Evolutionary conservation across 2,113 vertebrate species (phyloP).

Genomic region (Ibidorhyncha struthersii): DNA sequence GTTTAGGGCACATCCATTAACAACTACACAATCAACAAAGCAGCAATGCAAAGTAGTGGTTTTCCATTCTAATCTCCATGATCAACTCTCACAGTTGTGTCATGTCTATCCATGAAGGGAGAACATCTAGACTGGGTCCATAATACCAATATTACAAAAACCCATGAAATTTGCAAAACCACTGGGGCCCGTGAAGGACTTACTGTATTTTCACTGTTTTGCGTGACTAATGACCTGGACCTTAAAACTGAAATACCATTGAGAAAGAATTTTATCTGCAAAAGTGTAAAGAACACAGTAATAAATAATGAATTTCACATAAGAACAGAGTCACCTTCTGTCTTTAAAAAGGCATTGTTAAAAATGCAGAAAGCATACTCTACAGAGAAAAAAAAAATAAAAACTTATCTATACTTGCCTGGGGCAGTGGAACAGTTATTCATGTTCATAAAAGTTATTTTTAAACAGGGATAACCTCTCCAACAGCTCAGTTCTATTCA

Average conservation of each 20-base stretch:
- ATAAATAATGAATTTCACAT: not conserved
- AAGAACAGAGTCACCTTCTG: not conserved
- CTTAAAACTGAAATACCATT: not conserved
- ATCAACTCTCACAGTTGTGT: not conserved
- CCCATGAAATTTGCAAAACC: conserved; percentile 9
- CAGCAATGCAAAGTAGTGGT: not conserved
- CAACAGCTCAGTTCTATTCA: not conserved
- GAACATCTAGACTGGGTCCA: not conserved
- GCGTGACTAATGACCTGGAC: not conserved
- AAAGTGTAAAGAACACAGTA: not conserved
- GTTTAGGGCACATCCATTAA: not conserved
- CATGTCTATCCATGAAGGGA: not conserved
- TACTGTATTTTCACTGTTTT: not conserved
- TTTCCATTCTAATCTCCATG: not conserved
- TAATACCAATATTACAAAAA: not conserved
- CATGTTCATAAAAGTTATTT: not conserved
- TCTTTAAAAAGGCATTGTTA: not conserved
- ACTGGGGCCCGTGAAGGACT: not conserved
- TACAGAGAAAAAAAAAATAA: not conserved
- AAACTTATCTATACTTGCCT: not conserved
- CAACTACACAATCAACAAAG: not conserved
- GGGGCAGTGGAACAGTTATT: not conserved
- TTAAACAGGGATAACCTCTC: not conserved
- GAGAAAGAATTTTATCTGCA: not conserved
- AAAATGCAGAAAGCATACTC: not conserved